phyloP scores from a whole-genome alignment of 2,888 invertebrate species.

The Aricia artaxerxes region DNA sequence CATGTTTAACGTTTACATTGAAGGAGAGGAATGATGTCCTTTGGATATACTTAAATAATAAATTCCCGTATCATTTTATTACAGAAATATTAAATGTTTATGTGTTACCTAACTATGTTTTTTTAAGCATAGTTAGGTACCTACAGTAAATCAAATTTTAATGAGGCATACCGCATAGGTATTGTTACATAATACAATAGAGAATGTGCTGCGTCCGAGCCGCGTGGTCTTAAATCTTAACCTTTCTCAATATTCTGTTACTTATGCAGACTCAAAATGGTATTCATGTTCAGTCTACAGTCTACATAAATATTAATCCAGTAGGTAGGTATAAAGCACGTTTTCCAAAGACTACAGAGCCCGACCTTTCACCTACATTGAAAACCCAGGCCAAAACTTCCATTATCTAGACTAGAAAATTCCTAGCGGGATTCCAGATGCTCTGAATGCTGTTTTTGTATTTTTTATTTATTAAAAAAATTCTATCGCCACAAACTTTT shows the following conservation, averaged over 20 bases:
- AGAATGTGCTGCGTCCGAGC: not conserved
- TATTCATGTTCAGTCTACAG: not conserved
- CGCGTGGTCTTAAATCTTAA: not conserved
- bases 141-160: no score
- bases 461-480: not conserved
- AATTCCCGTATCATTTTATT: no score
- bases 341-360: slow-evolving; percentile 12
- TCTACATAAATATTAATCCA: slow-evolving; percentile 6
- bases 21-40: no score
- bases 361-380: slow-evolving; percentile 24
- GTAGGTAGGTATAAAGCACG: slow-evolving; percentile 11
- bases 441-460: not conserved
- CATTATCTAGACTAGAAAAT: slow-evolving; percentile 6
- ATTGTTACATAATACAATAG: not conserved
- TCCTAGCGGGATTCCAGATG: not conserved
- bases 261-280: not conserved
- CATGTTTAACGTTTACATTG: no score
- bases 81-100: no score
- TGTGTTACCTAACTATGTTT: no score
- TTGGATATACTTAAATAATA: no score
- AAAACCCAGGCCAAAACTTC: slow-evolving; percentile 5
- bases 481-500: not conserved
- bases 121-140: no score
- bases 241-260: not conserved
- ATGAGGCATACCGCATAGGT: no score